Percentiles rank a stretch among this genome's conserved stretches.
Evolutionary conservation across 2,113 vertebrate species (phyloP).

Genomic region (Pluvialis apricaria): DNA sequence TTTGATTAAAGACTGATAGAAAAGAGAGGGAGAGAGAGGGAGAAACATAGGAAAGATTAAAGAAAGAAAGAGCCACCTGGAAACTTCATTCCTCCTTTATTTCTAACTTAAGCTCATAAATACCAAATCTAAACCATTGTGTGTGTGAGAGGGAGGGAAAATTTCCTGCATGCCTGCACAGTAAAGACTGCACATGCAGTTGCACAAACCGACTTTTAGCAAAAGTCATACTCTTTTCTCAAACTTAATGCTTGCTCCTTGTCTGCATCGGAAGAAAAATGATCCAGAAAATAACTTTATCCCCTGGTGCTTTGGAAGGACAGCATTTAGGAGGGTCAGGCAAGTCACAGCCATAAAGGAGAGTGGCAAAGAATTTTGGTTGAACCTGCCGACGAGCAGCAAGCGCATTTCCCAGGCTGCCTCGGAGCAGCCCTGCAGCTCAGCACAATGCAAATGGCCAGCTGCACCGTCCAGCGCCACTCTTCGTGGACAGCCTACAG

Average conservation of each 20-base stretch:
- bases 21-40: neutral
- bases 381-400: neutral
- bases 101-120: constrained; percentile 50
- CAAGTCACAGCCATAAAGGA: neutral
- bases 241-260: neutral
- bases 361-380: neutral
- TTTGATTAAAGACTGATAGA: constrained; percentile 52
- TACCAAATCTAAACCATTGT: constrained; percentile 33
- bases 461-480: neutral
- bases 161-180: constrained; percentile 28
- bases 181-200: neutral
- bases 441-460: neutral
- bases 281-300: neutral
- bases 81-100: constrained; percentile 52
- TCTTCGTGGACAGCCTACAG: neutral
- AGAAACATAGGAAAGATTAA: constrained; percentile 40
- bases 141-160: constrained; percentile 7
- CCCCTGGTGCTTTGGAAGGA: neutral
- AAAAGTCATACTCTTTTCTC: neutral
- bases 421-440: neutral
- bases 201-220: neutral
- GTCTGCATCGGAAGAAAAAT: neutral
- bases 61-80: constrained; percentile 50
- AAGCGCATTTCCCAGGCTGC: neutral
- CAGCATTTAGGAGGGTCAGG: neutral